Percentiles rank a stretch among this genome's conserved stretches.
Evolutionary conservation across 2,113 vertebrate genomes (phyloP).

Genomic region (Pseudopodoces humilis): DNA sequence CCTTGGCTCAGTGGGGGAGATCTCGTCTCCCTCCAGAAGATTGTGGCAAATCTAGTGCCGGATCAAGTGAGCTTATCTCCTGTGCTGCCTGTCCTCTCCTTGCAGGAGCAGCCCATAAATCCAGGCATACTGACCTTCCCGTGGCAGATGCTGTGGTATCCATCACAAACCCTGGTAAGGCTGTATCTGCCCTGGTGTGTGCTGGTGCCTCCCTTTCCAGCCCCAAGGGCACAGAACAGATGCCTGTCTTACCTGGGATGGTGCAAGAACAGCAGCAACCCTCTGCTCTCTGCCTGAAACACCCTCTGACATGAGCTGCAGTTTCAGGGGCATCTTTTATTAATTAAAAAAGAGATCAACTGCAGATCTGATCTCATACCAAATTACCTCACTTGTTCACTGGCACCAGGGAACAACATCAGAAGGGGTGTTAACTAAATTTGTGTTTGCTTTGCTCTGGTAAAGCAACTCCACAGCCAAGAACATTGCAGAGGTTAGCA

Average conservation of each 20-base stretch:
- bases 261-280: fast-evolving
- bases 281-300: neutral
- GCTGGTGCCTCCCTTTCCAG: neutral
- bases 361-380: neutral
- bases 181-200: neutral
- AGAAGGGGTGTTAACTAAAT: neutral
- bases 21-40: neutral
- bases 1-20: neutral
- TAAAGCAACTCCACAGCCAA: neutral
- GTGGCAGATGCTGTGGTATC: neutral
- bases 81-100: neutral
- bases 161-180: fast-evolving
- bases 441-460: neutral
- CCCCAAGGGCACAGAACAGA: neutral
- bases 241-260: neutral
- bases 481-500: neutral
- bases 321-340: neutral
- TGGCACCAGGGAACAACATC: neutral
- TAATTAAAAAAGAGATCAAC: neutral
- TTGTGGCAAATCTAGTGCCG: neutral
- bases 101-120: neutral
- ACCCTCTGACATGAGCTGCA: neutral
- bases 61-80: neutral
- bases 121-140: fast-evolving
- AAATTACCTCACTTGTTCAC: neutral